phyloP scores from a whole-genome alignment of 2,888 invertebrate genomes.

The Tethea ocularis region DNA sequence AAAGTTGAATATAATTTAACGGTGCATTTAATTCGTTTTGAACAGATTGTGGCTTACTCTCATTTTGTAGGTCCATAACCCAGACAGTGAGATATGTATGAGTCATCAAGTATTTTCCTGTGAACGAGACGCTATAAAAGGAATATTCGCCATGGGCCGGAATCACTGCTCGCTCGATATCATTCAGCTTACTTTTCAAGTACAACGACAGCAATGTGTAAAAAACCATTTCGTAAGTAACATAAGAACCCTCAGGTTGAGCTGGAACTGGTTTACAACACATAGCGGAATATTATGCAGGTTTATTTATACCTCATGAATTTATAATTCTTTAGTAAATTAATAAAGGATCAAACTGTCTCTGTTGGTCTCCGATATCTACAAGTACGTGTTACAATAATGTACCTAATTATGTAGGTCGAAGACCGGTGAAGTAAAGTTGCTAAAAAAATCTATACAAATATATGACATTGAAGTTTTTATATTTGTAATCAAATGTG shows the following conservation, averaged over 20 bases:
- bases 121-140: neutral
- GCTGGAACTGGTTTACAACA: conserved; percentile 1
- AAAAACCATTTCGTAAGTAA: neutral
- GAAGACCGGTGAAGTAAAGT: too few species aligned
- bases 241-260: neutral
- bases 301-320: neutral
- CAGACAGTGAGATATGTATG: neutral
- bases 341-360: too few species aligned
- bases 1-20: neutral
- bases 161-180: neutral
- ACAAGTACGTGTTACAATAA: too few species aligned
- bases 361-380: too few species aligned
- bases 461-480: too few species aligned
- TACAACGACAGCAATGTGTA: neutral
- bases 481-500: too few species aligned
- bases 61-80: conserved; percentile 3
- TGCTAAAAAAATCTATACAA: too few species aligned
- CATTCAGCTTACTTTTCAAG: neutral
- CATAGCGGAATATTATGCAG: conserved; percentile 2
- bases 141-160: neutral
- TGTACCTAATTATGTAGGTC: too few species aligned
- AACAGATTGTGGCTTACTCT: conserved; percentile 1
- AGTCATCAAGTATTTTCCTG: neutral
- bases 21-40: neutral
- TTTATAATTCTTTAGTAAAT: neutral